These are phyloP conservation scores for Agrilus cyanescens DNA, from an alignment of 2,888 invertebrate species.

Conservation along the genomic window DNA sequence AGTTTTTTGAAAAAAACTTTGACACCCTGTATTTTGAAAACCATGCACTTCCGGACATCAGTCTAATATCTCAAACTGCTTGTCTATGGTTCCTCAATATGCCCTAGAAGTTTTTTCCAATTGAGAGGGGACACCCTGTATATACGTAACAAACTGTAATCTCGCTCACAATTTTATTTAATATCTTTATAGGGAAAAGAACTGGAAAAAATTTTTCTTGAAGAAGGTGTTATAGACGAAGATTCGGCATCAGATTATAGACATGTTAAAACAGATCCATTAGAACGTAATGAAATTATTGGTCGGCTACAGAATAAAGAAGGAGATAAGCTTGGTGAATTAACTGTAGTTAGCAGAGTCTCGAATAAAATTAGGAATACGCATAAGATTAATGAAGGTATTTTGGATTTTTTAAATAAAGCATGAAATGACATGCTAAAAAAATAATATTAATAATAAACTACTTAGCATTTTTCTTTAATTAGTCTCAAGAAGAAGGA, in stretches of 20 bases:
- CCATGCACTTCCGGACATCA: too few relatives aligned
- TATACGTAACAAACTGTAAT: too few relatives aligned
- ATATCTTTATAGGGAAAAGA: conserved; percentile 49
- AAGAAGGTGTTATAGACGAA: conserved; percentile 58
- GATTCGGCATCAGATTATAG: conserved; percentile 40
- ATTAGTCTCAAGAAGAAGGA: conserved; percentile 16
- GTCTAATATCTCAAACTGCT: too few relatives aligned
- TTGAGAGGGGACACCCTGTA: too few relatives aligned
- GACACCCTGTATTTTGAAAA: too few relatives aligned
- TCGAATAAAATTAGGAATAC: conserved; percentile 14
- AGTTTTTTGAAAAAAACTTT: too few relatives aligned
- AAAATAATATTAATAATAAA: conserved; percentile 22
- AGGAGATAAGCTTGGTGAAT: conserved; percentile 47
- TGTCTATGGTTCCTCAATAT: too few relatives aligned
- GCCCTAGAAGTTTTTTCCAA: too few relatives aligned
- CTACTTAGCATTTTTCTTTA: too few relatives aligned
- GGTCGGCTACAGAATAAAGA: conserved; percentile 53
- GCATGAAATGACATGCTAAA: too few relatives aligned
- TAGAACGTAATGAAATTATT: conserved; percentile 41
- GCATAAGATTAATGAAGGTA: conserved; percentile 12
- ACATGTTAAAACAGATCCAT: conserved; percentile 11
- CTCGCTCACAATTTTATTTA: not conserved
- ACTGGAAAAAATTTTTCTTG: conserved; percentile 57
- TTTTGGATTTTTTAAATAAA: too few relatives aligned
- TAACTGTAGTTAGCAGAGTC: conserved; percentile 44